A percentile compares a stretch with the other conserved stretches of the same genome.
These are phyloP conservation scores for Sarcoramphus papa DNA, from an alignment of 2,797 vertebrate species.

Conservation along the genomic window DNA sequence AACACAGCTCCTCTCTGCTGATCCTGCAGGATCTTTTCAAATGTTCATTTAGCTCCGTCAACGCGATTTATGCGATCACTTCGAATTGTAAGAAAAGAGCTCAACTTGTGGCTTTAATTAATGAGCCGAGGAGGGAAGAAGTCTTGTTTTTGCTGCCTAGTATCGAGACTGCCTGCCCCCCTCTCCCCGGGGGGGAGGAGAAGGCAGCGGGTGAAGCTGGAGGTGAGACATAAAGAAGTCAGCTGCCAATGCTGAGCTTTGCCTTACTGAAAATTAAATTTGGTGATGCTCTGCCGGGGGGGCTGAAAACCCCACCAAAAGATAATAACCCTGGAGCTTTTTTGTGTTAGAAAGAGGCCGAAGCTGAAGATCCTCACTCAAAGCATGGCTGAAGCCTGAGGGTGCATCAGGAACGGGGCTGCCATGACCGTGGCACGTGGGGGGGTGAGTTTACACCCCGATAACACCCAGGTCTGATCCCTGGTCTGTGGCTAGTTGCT, in stretches of 20 bases:
- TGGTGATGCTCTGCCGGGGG: fast-evolving
- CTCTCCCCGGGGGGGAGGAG: neutral
- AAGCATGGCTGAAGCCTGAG: neutral
- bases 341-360: neutral
- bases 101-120: constrained; percentile 1
- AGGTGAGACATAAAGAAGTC: neutral
- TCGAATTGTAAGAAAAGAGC: neutral
- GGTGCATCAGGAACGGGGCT: fast-evolving
- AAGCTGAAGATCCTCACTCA: neutral
- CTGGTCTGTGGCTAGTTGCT: neutral
- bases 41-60: neutral
- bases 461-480: neutral
- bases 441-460: neutral
- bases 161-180: neutral
- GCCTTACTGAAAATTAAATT: neutral
- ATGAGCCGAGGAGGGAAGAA: neutral
- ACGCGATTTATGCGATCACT: neutral
- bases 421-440: fast-evolving
- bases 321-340: neutral
- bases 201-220: fast-evolving
- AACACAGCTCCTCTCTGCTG: neutral
- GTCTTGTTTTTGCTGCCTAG: neutral
- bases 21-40: neutral
- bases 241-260: neutral
- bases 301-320: neutral